Conservation (phyloP, 2,888 invertebrate genomes). For the Oscheius sp. region DNA sequence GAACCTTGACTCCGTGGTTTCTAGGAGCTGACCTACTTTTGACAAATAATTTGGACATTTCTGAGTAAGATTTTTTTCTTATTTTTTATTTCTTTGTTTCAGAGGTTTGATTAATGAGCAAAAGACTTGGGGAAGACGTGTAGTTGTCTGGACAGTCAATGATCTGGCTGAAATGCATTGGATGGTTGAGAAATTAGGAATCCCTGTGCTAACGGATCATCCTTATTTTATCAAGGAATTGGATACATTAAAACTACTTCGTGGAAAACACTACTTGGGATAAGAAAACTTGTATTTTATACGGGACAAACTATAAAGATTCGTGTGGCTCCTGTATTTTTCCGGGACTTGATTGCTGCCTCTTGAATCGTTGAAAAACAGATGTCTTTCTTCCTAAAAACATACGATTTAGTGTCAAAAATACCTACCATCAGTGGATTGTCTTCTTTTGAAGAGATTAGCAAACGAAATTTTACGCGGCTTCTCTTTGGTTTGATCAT, state of each 20-base stretch:
- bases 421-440: neutral
- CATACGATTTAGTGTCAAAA: neutral
- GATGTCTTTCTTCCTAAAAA: neutral
- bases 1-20: conserved; percentile 63
- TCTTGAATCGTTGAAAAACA: conserved; percentile 1
- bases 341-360: conserved; percentile 9
- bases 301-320: neutral
- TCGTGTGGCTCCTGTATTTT: neutral
- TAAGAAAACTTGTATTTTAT: neutral
- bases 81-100: neutral
- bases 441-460: conserved; percentile 14
- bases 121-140: conserved; percentile 42
- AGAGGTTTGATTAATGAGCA: conserved; percentile 45
- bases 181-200: conserved; percentile 63
- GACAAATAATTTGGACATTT: conserved; percentile 65
- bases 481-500: neutral
- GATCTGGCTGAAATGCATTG: conserved; percentile 65
- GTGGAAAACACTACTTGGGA: conserved; percentile 1
- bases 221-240: conserved; percentile 52
- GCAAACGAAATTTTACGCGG: conserved; percentile 19
- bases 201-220: conserved; percentile 66
- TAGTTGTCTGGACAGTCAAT: conserved; percentile 67
- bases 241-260: neutral
- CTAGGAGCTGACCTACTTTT: conserved; percentile 67
- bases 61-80: conserved; percentile 40